Base-by-base conservation (phyloP, 1,140 invertebrate genomes). In the Diachasmimorpha longicaudata region DNA sequence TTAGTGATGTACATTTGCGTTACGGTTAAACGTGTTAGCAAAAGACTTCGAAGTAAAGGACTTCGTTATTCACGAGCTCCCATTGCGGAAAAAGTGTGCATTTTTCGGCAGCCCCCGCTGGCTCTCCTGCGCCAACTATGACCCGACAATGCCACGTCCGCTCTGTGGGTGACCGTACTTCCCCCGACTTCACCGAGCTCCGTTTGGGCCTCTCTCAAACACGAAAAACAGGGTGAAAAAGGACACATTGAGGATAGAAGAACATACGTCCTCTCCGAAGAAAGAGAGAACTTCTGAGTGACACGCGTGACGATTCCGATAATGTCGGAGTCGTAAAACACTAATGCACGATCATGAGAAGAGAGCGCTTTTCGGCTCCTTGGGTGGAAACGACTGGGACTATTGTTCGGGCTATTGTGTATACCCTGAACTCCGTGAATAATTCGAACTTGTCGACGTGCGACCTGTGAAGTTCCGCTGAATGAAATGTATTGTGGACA, bases 301-400 rank as follows among this genome's bases (percentile, higher is more conserved):
- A 85, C 80, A 66, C 72, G 84, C 84, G 81, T 87, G 85, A 87
- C 83, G 82, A 77, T 73, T 37, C 78, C 76, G 36, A 87, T 85
- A 86, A 87, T 85, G 75, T 25, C 16, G 31, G 67, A 75, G 80
- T 86, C 77, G 84, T 86, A 85, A 88, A 87, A 86, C 82, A 85
- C 86, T 86, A 88, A 88, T 87, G 79, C 76, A 78, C 82, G 81
- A 88, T 88, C 81, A 85, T 86, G 81, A 85, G 82, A 77, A 78
- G 72, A 79, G 66, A 52, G 48, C 68, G 76, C 74, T 76, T 48
- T 66, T 76, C 73, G 46, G 66, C 23, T 69, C 21, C 31, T 63
- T 23, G 58, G 31, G 36, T 68, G 66, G n/a, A 68, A 68, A 68
- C 58, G 66, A 68, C 66, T 36, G 31, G 75, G 72, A 19, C 82